Percentiles rank a stretch among this genome's conserved stretches.
Evolutionary conservation across 1,140 invertebrate genomes (phyloP).

Genomic region (Himalopsyche phryganea): DNA sequence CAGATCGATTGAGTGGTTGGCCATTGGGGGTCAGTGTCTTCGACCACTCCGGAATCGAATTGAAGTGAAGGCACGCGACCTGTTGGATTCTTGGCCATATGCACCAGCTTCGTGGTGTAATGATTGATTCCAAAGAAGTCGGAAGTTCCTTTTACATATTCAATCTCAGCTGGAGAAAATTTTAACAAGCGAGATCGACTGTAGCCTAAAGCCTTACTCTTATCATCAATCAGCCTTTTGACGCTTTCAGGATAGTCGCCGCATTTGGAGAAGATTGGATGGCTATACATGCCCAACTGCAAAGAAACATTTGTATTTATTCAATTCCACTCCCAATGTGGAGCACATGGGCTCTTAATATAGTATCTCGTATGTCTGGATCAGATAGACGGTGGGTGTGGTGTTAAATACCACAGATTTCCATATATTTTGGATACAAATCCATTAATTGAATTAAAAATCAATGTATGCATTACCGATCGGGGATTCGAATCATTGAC

Average conservation of each 20-base stretch:
- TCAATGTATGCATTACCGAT: too few species aligned
- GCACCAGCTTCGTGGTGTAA: slow-evolving; percentile 49
- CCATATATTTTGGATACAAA: too few species aligned
- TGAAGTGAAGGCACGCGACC: background rate
- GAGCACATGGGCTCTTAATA: too few species aligned
- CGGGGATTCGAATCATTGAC: too few species aligned
- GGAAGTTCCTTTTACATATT: slow-evolving; percentile 54
- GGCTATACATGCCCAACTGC: slow-evolving; percentile 58
- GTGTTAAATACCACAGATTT: background rate
- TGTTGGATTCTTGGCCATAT: background rate
- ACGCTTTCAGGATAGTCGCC: slow-evolving; percentile 64
- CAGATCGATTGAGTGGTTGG: background rate
- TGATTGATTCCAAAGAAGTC: slow-evolving; percentile 64
- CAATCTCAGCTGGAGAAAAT: slow-evolving; percentile 55
- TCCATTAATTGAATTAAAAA: too few species aligned
- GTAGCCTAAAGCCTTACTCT: slow-evolving; percentile 56
- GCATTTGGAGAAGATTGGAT: slow-evolving; percentile 55
- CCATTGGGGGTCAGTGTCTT: slow-evolving; percentile 10
- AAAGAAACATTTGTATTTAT: too few species aligned
- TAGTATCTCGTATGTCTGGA: too few species aligned
- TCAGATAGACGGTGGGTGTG: too few species aligned
- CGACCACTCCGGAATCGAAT: slow-evolving; percentile 2
- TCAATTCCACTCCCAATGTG: too few species aligned
- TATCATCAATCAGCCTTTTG: slow-evolving; percentile 51
- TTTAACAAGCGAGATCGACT: slow-evolving; percentile 53